Base-by-base conservation (phyloP, 2,113 vertebrate genomes). In the Anthoscopus minutus region DNA sequence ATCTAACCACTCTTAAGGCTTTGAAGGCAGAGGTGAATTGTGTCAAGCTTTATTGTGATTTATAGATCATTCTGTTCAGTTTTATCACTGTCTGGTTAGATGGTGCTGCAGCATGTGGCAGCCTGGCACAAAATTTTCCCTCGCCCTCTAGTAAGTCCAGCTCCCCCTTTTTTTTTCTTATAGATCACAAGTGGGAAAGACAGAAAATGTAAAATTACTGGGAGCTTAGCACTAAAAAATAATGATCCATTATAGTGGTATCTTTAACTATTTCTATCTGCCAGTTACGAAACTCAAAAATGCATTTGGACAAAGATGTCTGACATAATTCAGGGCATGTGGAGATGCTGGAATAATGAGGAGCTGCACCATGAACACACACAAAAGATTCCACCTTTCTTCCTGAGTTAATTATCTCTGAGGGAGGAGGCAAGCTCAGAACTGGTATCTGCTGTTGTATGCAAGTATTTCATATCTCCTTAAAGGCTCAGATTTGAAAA, bases 51-150 rank as follows among this genome's bases (percentile, higher is more conserved):
- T 80, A 86, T 80, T 89, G 47, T 93, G 93, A 95, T 95, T 94
- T 92, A 93, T 89, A 58, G 87, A 58, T 76, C 48, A 62, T 53
- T 19, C 66, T 42, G 18, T 48, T 88, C 48, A 44, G 40, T 86
- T 96, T 94, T 92, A 94, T 92, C 95, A 94, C 66, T 92, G 84
- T 81, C 84, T 91, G 91, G n/a, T 89, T 94, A 94, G 65, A 91
- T 80, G 78, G 84, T 0, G 1, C 66, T 88, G 56, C 62, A 38
- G 38, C 65, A 92, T 2, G 5, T 92, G 93, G 80, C 76, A 65
- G 54, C 79, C 56, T n/a, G 30, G 69, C 81, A 61, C 20, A 4
- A 79, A 92, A 45, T 35, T 70, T 89, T 37, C 47, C 58, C 33
- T 88, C 54, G 42, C 10, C 28, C n/a, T 51, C 23, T 28, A 64